phyloP scores from a whole-genome alignment of 2,888 invertebrate genomes.

The Hirtodrosophila confusa region DNA sequence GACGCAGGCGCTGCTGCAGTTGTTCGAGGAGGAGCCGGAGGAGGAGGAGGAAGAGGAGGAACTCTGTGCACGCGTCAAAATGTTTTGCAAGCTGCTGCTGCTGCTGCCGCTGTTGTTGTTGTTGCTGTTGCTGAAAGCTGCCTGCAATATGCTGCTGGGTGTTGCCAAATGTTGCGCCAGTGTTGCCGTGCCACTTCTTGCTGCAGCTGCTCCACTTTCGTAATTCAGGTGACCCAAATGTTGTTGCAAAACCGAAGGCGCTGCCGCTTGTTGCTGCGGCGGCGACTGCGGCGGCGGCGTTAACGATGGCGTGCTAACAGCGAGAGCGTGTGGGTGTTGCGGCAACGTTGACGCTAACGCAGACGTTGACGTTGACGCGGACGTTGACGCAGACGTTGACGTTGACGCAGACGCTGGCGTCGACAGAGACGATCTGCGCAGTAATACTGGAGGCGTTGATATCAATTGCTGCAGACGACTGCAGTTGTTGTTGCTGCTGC shows the following conservation, averaged over 20 bases:
- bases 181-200: constrained; percentile 76
- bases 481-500: constrained; percentile 73
- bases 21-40: constrained; percentile 49
- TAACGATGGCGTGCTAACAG: constrained; percentile 49
- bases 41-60: constrained; percentile 48
- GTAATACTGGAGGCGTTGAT: constrained; percentile 80
- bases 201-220: constrained; percentile 76
- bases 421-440: constrained; percentile 72
- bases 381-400: constrained; percentile 24
- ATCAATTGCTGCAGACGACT: constrained; percentile 83
- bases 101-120: constrained; percentile 49
- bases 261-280: constrained; percentile 51
- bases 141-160: constrained; percentile 78
- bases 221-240: constrained; percentile 84
- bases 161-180: constrained; percentile 80
- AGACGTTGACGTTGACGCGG: constrained; percentile 19
- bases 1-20: constrained; percentile 72
- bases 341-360: constrained; percentile 29
- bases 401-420: constrained; percentile 33
- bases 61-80: constrained; percentile 75
- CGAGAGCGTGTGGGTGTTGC: constrained; percentile 56
- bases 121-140: constrained; percentile 64
- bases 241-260: constrained; percentile 81
- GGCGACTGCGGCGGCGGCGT: constrained; percentile 44
- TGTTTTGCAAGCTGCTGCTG: constrained; percentile 70